phyloP scores from a whole-genome alignment of 2,888 invertebrate species.

The Scrobipalpa atriplicella region DNA sequence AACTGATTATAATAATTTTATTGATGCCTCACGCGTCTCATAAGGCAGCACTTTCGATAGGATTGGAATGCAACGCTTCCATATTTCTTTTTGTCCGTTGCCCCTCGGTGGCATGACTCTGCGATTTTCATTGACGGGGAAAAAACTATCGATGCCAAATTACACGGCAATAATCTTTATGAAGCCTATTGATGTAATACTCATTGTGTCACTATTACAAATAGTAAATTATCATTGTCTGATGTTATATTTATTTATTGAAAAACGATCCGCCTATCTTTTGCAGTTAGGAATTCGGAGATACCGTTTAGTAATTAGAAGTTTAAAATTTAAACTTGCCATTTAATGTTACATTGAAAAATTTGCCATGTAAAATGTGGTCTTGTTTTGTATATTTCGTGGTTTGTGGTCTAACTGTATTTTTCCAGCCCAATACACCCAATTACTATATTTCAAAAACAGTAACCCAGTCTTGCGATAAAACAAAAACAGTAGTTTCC shows the following conservation, averaged over 20 bases:
- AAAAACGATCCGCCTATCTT: too few relatives aligned
- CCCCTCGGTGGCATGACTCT: not conserved
- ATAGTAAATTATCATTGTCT: too few relatives aligned
- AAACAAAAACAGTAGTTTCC: conserved; percentile 6
- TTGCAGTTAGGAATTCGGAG: too few relatives aligned
- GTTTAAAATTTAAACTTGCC: too few relatives aligned
- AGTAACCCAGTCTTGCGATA: not conserved
- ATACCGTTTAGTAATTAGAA: too few relatives aligned
- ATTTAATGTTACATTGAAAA: too few relatives aligned
- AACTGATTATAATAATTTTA: conserved; percentile 15
- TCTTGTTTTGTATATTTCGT: too few relatives aligned
- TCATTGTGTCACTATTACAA: too few relatives aligned
- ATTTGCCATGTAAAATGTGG: too few relatives aligned
- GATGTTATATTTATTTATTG: too few relatives aligned
- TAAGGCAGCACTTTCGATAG: conserved; percentile 11
- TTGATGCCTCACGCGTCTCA: conserved; percentile 14
- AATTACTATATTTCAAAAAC: not conserved
- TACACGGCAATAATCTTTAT: not conserved
- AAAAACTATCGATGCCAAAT: not conserved
- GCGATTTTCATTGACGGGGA: conserved; percentile 11
- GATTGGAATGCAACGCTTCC: conserved; percentile 7
- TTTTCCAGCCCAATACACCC: not conserved
- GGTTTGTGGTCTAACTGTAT: not conserved
- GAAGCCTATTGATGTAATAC: too few relatives aligned
- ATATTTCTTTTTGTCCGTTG: not conserved